A percentile compares a stretch with the other conserved stretches of the same genome.
Conservation (phyloP, 2,888 invertebrate genomes). For the Allygus modestus region DNA sequence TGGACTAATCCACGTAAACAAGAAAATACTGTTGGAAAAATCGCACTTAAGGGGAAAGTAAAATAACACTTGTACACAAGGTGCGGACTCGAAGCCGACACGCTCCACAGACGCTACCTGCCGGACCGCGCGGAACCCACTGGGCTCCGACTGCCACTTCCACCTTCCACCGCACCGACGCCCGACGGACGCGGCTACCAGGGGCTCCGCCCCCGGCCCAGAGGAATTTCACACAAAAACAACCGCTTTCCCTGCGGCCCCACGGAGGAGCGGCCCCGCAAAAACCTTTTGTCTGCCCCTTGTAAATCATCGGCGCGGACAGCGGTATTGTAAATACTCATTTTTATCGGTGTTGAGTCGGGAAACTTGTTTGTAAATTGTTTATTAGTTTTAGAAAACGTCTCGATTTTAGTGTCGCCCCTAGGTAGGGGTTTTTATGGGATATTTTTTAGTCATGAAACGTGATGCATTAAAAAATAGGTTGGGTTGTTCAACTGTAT, state of each 20-base stretch:
- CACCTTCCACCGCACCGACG: neutral
- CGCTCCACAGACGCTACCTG: neutral
- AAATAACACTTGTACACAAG: no score
- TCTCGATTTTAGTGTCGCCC: neutral
- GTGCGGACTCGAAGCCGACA: no score
- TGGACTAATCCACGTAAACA: no score
- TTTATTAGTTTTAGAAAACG: neutral
- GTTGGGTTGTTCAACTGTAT: no score
- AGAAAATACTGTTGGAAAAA: neutral
- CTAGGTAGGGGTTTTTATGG: no score
- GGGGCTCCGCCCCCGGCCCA: slow-evolving; percentile 39
- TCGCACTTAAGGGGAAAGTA: no score
- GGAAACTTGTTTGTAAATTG: neutral
- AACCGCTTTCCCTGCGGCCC: slow-evolving; percentile 41
- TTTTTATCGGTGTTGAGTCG: neutral
- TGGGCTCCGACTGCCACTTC: no score
- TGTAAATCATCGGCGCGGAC: slow-evolving; percentile 14
- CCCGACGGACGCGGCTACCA: slow-evolving; percentile 1
- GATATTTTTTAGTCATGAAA: no score
- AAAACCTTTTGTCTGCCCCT: slow-evolving; percentile 10
- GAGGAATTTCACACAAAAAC: slow-evolving; percentile 54
- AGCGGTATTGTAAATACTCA: neutral
- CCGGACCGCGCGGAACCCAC: slow-evolving; percentile 18
- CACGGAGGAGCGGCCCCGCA: neutral
- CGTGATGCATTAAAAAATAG: no score